Evolutionary conservation across 1,140 invertebrate species (phyloP).

Genomic region (Diachasmimorpha longicaudata): DNA sequence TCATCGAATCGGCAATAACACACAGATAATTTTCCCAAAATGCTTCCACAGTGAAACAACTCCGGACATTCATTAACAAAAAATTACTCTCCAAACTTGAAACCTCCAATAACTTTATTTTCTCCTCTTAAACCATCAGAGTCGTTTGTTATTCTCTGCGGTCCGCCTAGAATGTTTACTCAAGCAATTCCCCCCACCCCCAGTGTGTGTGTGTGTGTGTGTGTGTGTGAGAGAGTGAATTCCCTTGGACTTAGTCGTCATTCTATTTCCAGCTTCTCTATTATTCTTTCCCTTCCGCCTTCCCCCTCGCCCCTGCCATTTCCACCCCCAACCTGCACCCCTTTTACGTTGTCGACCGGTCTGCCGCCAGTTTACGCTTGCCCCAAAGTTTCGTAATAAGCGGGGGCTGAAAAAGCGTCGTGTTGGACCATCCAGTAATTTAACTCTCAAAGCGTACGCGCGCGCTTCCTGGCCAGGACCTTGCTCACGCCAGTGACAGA

Average conservation of each 20-base stretch:
- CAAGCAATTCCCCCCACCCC: not conserved
- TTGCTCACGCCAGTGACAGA: not conserved
- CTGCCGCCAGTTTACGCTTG: constrained; percentile 5
- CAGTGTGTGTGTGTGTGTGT: not conserved
- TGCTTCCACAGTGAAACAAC: not conserved
- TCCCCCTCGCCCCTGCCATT: not conserved
- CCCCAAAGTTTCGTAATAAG: constrained; percentile 8
- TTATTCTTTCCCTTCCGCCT: not conserved
- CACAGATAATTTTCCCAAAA: not conserved
- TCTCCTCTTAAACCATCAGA: not conserved
- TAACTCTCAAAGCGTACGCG: constrained; percentile 8
- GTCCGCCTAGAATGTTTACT: constrained; percentile 9
- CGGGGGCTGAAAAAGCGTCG: constrained; percentile 6
- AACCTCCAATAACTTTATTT: not conserved
- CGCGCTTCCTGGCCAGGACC: constrained; percentile 1
- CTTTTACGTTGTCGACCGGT: constrained; percentile 3
- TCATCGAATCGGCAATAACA: not conserved
- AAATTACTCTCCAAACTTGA: not conserved
- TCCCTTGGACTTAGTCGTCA: not conserved
- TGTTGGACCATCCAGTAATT: constrained; percentile 10
- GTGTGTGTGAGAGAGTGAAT: not conserved
- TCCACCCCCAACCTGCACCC: not conserved
- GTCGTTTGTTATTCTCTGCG: constrained; percentile 9
- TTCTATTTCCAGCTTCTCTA: not conserved
- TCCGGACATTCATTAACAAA: not conserved